Evolutionary conservation across 1,140 invertebrate species (phyloP).

Genomic region (Aradophagus sp.): DNA sequence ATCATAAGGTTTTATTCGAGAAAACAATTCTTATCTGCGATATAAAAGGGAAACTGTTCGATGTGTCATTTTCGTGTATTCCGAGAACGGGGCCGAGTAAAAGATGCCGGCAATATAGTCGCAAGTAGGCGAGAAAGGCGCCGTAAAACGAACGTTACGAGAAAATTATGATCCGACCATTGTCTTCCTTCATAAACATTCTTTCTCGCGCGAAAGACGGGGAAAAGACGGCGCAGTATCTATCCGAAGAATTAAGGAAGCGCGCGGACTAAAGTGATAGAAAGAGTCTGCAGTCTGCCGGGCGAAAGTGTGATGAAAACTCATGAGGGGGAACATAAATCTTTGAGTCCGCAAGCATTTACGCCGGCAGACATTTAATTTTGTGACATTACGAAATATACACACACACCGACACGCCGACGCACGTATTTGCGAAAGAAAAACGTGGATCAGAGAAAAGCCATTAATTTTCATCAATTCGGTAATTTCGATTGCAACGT

Average conservation of each 20-base stretch:
- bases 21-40: conserved; percentile 30
- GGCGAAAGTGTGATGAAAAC: neutral
- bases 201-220: conserved; percentile 6
- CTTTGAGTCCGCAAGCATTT: neutral
- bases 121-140: conserved; percentile 35
- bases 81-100: conserved; percentile 13
- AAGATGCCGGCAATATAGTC: conserved; percentile 36
- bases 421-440: too few relatives aligned
- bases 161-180: conserved; percentile 43
- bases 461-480: too few relatives aligned
- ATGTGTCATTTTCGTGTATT: conserved; percentile 35
- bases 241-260: neutral
- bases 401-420: too few relatives aligned
- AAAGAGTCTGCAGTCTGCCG: neutral
- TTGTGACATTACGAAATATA: neutral
- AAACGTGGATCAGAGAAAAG: too few relatives aligned
- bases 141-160: conserved; percentile 40
- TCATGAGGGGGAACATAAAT: neutral
- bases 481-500: too few relatives aligned
- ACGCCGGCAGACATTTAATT: neutral
- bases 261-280: conserved; percentile 4
- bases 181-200: conserved; percentile 45
- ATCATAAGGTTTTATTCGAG: conserved; percentile 22
- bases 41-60: conserved; percentile 20
- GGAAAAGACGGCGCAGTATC: conserved; percentile 11